phyloP scores from a whole-genome alignment of 2,888 invertebrate species.

The Priocnemis perturbator region DNA sequence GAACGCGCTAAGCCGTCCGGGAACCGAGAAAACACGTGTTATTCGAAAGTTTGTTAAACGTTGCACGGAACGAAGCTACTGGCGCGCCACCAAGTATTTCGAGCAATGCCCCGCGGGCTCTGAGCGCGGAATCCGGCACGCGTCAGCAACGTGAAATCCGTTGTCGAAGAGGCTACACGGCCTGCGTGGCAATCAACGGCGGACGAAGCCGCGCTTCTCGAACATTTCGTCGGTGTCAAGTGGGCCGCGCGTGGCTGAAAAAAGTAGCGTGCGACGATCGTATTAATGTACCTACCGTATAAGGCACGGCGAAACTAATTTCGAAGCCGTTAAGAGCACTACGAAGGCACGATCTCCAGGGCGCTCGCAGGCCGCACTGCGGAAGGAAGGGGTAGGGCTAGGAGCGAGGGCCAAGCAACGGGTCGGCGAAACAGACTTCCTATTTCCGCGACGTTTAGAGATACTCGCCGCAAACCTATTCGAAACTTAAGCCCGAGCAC shows the following conservation, averaged over 20 bases:
- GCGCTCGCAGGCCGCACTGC: too few species aligned
- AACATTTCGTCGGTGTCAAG: too few species aligned
- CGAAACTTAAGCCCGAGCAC: conserved; percentile 20
- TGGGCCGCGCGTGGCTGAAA: too few species aligned
- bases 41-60: conserved; percentile 16
- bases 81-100: conserved; percentile 3
- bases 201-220: not conserved
- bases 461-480: conserved; percentile 38
- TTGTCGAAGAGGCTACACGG: too few species aligned
- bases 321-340: conserved; percentile 45
- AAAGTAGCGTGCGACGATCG: too few species aligned
- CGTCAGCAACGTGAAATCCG: too few species aligned
- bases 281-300: too few species aligned
- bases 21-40: not conserved
- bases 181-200: not conserved
- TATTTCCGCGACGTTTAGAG: conserved; percentile 28
- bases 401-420: not conserved
- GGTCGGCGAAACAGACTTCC: conserved; percentile 15
- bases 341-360: conserved; percentile 28
- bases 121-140: not conserved
- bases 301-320: conserved; percentile 32
- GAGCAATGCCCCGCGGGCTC: not conserved
- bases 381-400: too few species aligned
- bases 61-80: conserved; percentile 7
- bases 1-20: not conserved